These are phyloP conservation scores for Hemibates koningsi DNA, from an alignment of 2,113 vertebrate genomes.

Conservation along the genomic window DNA sequence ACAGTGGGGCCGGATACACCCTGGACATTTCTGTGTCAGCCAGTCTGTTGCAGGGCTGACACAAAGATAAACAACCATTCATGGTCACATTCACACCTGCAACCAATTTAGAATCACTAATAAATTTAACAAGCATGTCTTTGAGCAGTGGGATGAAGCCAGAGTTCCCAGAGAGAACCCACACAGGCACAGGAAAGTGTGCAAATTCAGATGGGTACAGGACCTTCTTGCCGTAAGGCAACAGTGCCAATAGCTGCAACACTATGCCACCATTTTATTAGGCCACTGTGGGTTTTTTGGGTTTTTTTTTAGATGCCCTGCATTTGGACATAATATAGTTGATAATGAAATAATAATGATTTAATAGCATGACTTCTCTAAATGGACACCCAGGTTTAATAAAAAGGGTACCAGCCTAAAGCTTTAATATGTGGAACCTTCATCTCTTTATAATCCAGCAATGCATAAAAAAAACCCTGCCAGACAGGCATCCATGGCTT, in stretches of 20 bases:
- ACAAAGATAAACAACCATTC: background rate
- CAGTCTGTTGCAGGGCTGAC: background rate
- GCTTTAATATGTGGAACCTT: background rate
- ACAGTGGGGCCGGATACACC: background rate
- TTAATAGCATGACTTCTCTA: accelerated
- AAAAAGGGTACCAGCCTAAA: background rate
- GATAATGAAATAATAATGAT: background rate
- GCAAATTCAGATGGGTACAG: background rate
- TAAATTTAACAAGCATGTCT: background rate
- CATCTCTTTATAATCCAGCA: background rate
- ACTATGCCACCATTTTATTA: background rate
- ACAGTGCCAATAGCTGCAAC: background rate
- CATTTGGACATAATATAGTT: background rate
- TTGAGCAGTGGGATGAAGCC: background rate
- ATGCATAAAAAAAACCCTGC: background rate
- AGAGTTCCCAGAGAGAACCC: background rate
- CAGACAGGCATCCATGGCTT: background rate
- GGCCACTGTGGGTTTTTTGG: accelerated
- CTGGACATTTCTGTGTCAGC: background rate
- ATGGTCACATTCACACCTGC: background rate
- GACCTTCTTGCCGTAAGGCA: background rate
- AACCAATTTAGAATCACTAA: background rate
- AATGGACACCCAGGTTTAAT: background rate
- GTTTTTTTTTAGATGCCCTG: background rate
- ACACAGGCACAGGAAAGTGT: background rate